Conservation (phyloP, 2,888 invertebrate genomes). For the Eilema depressum region DNA sequence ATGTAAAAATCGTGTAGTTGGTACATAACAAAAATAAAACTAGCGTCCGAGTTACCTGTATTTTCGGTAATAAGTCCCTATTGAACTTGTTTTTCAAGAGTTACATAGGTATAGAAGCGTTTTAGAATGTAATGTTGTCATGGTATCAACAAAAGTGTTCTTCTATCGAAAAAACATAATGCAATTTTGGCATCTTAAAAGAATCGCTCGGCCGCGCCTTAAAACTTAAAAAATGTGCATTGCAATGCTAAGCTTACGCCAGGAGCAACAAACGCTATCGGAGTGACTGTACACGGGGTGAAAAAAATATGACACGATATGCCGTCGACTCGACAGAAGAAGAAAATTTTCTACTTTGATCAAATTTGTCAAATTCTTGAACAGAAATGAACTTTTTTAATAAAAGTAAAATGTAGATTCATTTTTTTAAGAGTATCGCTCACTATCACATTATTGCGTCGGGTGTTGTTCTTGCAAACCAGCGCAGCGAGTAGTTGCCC, state of each 20-base stretch:
- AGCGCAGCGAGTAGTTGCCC: slow-evolving; percentile 20
- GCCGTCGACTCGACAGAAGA: no score
- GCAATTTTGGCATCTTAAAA: no score
- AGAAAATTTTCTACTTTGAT: no score
- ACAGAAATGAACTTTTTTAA: neutral
- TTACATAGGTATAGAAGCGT: neutral
- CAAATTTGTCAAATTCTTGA: neutral
- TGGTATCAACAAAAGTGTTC: no score
- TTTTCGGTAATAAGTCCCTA: neutral
- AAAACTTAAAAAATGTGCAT: neutral
- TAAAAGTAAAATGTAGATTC: neutral
- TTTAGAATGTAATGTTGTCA: neutral
- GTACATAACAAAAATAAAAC: no score
- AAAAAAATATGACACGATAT: no score
- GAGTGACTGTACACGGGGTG: no score
- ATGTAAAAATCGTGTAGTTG: no score
- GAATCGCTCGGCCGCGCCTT: neutral
- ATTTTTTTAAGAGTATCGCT: slow-evolving; percentile 22
- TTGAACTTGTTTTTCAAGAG: neutral
- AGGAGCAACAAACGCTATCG: no score
- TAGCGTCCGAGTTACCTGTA: neutral
- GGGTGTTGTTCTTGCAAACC: slow-evolving; percentile 37
- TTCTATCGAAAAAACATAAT: no score
- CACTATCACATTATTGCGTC: slow-evolving; percentile 36
- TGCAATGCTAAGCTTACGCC: no score